Evolutionary conservation across 2,113 vertebrate genomes (phyloP).

Genomic region (Litocranius walleri): DNA sequence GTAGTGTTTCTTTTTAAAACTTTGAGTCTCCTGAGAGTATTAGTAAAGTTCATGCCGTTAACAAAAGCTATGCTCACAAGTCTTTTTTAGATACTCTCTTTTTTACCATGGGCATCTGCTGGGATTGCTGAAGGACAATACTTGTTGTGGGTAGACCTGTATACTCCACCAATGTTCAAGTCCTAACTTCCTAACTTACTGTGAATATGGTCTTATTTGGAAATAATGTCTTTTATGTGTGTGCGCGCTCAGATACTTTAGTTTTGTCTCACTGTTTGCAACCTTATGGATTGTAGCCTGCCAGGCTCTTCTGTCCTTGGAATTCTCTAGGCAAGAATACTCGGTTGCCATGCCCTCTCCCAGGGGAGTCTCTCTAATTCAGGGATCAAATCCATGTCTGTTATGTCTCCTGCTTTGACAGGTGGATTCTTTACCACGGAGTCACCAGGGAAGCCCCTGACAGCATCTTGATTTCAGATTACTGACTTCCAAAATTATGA

Average conservation of each 20-base stretch:
- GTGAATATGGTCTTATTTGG: background rate
- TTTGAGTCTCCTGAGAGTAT: background rate
- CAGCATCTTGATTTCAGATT: background rate
- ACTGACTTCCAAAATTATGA: background rate
- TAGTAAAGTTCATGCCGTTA: background rate
- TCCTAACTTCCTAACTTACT: background rate
- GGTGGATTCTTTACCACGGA: background rate
- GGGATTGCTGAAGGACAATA: background rate
- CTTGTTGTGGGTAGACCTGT: background rate
- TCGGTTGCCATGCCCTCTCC: background rate
- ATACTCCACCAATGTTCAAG: background rate
- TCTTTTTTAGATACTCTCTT: background rate
- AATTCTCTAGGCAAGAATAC: background rate
- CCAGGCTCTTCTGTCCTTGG: background rate
- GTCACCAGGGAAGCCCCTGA: background rate
- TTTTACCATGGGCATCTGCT: background rate
- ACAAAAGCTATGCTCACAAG: background rate
- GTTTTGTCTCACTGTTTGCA: background rate
- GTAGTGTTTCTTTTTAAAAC: background rate
- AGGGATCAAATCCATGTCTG: background rate
- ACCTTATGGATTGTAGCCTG: background rate
- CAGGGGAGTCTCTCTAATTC: background rate
- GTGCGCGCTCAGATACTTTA: background rate
- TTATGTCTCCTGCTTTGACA: background rate
- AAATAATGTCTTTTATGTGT: background rate